A percentile compares a stretch with the other conserved stretches of the same genome.
Evolutionary conservation across 2,113 vertebrate genomes (phyloP).

Genomic region (cattle (Bos taurus)): DNA sequence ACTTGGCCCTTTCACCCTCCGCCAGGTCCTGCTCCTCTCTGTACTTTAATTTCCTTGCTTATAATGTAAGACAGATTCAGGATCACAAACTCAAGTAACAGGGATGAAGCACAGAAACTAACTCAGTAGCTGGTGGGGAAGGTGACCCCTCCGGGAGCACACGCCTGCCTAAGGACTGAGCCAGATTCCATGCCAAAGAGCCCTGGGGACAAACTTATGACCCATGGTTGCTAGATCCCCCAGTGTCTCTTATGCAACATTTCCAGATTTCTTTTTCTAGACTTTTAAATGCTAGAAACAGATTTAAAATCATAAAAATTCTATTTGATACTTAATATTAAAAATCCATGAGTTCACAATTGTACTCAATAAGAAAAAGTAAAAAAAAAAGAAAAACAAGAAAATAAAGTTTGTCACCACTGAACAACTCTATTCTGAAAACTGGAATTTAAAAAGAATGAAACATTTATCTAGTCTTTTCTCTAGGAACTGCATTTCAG

Average conservation of each 20-base stretch:
- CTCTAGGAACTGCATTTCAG: background rate
- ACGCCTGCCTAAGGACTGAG: rapidly evolving
- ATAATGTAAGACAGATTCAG: background rate
- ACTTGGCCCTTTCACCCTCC: background rate
- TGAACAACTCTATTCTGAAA: background rate
- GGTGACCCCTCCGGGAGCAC: rapidly evolving
- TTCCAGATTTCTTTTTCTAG: background rate
- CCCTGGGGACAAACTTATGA: rapidly evolving
- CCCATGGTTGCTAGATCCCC: rapidly evolving
- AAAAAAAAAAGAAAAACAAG: background rate
- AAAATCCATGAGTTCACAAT: background rate
- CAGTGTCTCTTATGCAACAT: background rate
- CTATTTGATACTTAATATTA: background rate
- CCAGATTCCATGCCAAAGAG: too few species aligned
- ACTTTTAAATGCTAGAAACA: background rate
- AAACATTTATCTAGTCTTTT: background rate
- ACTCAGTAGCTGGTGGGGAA: background rate
- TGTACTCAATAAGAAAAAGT: background rate
- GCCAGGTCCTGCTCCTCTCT: background rate
- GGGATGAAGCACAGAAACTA: background rate
- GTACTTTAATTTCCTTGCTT: background rate
- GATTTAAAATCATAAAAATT: background rate
- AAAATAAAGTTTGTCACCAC: background rate
- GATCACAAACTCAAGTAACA: background rate
- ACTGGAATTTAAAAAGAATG: background rate